Evolutionary conservation across 2,797 vertebrate species (phyloP).

Genomic region (Amblyraja radiata): DNA sequence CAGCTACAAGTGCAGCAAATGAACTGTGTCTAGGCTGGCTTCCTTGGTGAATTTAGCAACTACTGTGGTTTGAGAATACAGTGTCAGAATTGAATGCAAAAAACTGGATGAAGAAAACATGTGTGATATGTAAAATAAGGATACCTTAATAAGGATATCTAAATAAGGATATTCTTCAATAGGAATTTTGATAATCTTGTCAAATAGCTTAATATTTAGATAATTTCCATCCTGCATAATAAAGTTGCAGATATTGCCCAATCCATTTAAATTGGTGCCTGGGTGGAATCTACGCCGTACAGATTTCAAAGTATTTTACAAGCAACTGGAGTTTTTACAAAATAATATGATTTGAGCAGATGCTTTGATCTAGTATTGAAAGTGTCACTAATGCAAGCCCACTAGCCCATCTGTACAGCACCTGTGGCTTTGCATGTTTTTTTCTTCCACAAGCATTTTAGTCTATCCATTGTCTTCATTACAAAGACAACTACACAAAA

Average conservation of each 20-base stretch:
- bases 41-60: neutral
- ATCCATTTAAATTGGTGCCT: constrained; percentile 4
- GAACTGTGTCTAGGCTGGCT: neutral
- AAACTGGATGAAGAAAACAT: neutral
- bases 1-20: neutral
- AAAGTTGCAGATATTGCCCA: neutral
- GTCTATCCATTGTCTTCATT: neutral
- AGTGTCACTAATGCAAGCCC: neutral
- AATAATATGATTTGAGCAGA: constrained; percentile 4
- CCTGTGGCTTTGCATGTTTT: constrained; percentile 15
- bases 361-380: neutral
- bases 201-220: neutral
- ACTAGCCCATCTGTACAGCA: neutral
- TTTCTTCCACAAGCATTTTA: neutral
- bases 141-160: neutral
- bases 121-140: neutral
- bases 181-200: neutral
- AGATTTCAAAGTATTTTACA: neutral
- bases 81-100: neutral
- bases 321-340: neutral
- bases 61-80: neutral
- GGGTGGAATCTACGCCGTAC: neutral
- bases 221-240: neutral
- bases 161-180: no score
- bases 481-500: constrained; percentile 6